phyloP scores from a whole-genome alignment of 2,113 vertebrate genomes.

The Progne subis region DNA sequence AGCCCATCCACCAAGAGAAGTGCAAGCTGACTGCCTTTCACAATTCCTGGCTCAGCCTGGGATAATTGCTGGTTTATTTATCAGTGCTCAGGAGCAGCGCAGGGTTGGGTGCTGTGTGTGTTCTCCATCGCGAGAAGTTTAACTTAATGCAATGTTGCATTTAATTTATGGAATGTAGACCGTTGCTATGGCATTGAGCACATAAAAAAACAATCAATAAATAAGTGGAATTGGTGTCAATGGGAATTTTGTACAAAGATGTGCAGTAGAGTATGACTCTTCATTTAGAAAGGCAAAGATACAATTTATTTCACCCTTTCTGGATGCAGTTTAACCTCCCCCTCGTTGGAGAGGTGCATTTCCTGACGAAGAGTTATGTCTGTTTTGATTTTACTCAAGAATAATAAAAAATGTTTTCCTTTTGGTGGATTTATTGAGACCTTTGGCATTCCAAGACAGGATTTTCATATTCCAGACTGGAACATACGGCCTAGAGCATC shows the following conservation, averaged over 20 bases:
- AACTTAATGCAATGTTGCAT: slow-evolving; percentile 48
- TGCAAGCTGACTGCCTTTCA: background rate
- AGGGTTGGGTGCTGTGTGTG: background rate
- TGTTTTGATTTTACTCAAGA: slow-evolving; percentile 35
- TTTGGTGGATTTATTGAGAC: slow-evolving; percentile 33
- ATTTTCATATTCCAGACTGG: background rate
- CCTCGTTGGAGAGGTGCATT: background rate
- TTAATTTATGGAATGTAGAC: slow-evolving; percentile 57
- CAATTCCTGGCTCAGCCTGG: background rate
- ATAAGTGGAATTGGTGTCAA: slow-evolving; percentile 68
- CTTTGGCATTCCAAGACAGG: background rate
- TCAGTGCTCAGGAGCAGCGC: background rate
- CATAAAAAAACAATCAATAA: slow-evolving; percentile 63
- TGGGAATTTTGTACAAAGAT: slow-evolving; percentile 51
- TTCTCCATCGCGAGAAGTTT: slow-evolving; percentile 7
- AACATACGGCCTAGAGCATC: background rate
- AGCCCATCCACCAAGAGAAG: background rate
- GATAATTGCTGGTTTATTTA: slow-evolving; percentile 7
- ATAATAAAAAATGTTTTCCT: slow-evolving; percentile 27
- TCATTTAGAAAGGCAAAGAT: slow-evolving; percentile 27
- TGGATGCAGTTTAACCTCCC: background rate
- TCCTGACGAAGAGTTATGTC: slow-evolving; percentile 7
- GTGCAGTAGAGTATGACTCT: slow-evolving; percentile 16
- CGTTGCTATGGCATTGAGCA: slow-evolving; percentile 50
- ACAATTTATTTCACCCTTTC: slow-evolving; percentile 14